Evolutionary conservation across 2,797 vertebrate species (phyloP).

Genomic region (Oryzias sinensis): DNA sequence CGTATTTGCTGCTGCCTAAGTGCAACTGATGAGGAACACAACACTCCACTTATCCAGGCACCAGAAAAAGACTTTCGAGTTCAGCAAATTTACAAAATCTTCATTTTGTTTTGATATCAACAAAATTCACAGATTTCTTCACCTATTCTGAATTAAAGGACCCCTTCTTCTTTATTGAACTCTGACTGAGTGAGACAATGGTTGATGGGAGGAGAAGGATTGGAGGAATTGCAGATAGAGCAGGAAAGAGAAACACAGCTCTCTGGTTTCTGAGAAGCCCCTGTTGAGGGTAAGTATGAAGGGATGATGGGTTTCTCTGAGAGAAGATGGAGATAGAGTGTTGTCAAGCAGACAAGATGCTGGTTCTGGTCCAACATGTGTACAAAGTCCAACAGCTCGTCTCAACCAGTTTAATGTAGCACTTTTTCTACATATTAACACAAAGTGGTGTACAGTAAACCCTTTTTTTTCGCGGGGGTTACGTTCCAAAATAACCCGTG

Average conservation of each 20-base stretch:
- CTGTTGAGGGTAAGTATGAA: constrained; percentile 48
- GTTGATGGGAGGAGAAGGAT: neutral
- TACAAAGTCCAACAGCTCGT: constrained; percentile 42
- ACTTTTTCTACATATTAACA: too few species aligned
- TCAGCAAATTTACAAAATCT: constrained; percentile 40
- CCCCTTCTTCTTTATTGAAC: too few species aligned
- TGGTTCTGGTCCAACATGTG: constrained; percentile 40
- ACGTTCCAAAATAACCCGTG: too few species aligned
- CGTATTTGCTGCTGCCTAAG: constrained; percentile 2
- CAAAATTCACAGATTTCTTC: constrained; percentile 21
- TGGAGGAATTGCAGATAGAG: constrained; percentile 17
- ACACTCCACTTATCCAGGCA: constrained; percentile 22
- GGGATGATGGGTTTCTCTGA: constrained; percentile 51
- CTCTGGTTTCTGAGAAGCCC: constrained; percentile 41
- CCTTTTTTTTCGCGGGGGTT: too few species aligned
- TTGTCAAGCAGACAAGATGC: constrained; percentile 14
- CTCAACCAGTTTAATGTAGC: constrained; percentile 5
- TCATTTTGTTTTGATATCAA: constrained; percentile 32
- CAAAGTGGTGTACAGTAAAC: too few species aligned
- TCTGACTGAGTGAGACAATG: too few species aligned
- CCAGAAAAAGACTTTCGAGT: constrained; percentile 45
- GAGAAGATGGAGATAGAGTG: constrained; percentile 19
- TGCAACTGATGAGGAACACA: constrained; percentile 34
- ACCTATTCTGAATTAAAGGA: neutral
- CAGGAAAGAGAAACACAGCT: constrained; percentile 12